Percentiles rank a stretch among this genome's conserved stretches.
These are phyloP conservation scores for Rhodinocichla rosea DNA, from an alignment of 2,113 vertebrate genomes.

Conservation along the genomic window DNA sequence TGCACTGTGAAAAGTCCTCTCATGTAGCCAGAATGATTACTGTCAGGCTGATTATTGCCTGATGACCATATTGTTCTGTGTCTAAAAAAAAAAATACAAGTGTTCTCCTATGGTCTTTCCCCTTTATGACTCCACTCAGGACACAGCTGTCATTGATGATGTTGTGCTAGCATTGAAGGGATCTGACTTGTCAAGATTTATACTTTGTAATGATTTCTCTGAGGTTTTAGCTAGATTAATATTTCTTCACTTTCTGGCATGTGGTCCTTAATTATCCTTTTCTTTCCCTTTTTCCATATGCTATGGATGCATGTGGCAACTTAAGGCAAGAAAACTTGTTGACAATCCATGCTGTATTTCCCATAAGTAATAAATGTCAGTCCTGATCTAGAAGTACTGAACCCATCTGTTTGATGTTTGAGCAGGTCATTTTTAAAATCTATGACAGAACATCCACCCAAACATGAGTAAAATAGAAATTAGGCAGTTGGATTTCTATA, in stretches of 20 bases:
- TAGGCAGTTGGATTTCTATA: background rate
- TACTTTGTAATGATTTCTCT: background rate
- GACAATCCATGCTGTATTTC: background rate
- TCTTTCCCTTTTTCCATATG: background rate
- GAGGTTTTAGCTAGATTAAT: background rate
- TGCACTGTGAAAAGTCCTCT: background rate
- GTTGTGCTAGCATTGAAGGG: background rate
- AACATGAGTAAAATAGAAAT: background rate
- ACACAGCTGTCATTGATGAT: background rate
- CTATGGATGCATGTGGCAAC: background rate
- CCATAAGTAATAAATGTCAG: background rate
- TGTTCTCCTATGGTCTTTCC: background rate
- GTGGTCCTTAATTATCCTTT: background rate
- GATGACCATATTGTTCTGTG: conserved; percentile 19
- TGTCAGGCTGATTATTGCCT: conserved; percentile 18
- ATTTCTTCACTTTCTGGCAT: background rate
- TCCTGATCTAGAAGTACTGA: background rate
- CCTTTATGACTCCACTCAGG: background rate
- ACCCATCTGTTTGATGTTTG: background rate
- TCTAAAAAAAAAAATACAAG: background rate
- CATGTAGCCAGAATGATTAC: background rate
- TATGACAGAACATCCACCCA: background rate
- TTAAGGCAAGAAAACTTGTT: background rate
- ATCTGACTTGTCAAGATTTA: background rate
- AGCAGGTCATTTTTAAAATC: background rate